Evolutionary conservation across 2,888 invertebrate genomes (phyloP).

Genomic region (Dinocampus coccinellae): DNA sequence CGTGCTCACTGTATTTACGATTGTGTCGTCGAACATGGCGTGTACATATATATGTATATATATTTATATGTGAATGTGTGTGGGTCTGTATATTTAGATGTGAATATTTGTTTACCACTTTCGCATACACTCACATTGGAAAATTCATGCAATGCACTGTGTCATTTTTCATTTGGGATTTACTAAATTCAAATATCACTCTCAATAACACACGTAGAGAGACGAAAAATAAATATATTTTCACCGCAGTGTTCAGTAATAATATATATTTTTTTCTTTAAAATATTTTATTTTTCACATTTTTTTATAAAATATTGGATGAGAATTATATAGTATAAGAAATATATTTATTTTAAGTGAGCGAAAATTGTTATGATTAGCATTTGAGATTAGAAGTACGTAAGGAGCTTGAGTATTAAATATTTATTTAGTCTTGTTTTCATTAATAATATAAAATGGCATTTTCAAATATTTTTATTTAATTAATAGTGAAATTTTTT

Average conservation of each 20-base stretch:
- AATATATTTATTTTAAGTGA: too few relatives aligned
- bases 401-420: too few relatives aligned
- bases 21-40: conserved; percentile 1
- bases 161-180: background rate
- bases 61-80: background rate
- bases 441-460: too few relatives aligned
- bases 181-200: background rate
- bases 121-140: background rate
- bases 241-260: background rate
- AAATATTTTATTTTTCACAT: background rate
- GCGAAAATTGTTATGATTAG: too few relatives aligned
- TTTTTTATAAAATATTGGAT: too few relatives aligned
- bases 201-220: background rate
- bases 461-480: too few relatives aligned
- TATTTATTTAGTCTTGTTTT: too few relatives aligned
- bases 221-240: background rate
- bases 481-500: too few relatives aligned
- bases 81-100: background rate
- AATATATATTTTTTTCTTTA: background rate
- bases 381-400: too few relatives aligned
- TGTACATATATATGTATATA: background rate
- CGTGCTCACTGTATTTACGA: conserved; percentile 43
- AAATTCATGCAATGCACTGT: background rate
- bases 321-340: too few relatives aligned
- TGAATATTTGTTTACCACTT: background rate